These are phyloP conservation scores for Marronus borbonicus DNA, from an alignment of 2,888 invertebrate genomes.

Conservation along the genomic window DNA sequence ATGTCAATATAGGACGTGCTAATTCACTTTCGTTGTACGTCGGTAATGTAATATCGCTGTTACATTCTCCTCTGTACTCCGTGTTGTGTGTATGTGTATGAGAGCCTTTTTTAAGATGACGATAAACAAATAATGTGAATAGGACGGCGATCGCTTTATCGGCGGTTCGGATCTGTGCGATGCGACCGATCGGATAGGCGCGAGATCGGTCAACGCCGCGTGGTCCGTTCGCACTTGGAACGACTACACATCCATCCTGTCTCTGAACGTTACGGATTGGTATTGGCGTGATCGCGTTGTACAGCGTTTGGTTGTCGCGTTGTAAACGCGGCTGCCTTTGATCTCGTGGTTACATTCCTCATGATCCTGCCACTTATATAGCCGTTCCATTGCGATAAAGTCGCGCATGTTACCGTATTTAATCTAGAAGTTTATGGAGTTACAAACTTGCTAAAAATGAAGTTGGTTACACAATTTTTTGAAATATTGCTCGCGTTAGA, in stretches of 20 bases:
- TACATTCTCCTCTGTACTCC: neutral
- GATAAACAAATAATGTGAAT: conserved; percentile 29
- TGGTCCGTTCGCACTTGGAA: neutral
- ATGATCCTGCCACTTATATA: conserved; percentile 63
- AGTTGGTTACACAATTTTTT: no score
- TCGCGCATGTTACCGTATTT: conserved; percentile 31
- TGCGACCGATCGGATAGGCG: neutral
- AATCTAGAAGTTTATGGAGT: neutral
- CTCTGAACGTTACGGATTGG: neutral
- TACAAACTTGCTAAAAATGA: neutral
- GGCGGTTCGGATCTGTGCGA: conserved; percentile 3
- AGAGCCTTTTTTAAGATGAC: conserved; percentile 23
- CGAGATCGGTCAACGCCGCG: conserved; percentile 9
- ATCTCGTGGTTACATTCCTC: conserved; percentile 67
- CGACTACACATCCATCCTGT: no score
- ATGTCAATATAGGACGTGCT: conserved; percentile 28
- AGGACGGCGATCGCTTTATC: conserved; percentile 18
- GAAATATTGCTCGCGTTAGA: no score
- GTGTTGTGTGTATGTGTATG: neutral
- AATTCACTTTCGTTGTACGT: conserved; percentile 39
- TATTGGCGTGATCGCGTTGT: conserved; percentile 28
- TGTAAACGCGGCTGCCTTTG: conserved; percentile 63
- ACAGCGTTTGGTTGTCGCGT: conserved; percentile 53
- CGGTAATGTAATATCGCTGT: conserved; percentile 43
- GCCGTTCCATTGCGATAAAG: conserved; percentile 56